Evolutionary conservation across 2,113 vertebrate species (phyloP).

Genomic region (Micronycteris hirsuta): DNA sequence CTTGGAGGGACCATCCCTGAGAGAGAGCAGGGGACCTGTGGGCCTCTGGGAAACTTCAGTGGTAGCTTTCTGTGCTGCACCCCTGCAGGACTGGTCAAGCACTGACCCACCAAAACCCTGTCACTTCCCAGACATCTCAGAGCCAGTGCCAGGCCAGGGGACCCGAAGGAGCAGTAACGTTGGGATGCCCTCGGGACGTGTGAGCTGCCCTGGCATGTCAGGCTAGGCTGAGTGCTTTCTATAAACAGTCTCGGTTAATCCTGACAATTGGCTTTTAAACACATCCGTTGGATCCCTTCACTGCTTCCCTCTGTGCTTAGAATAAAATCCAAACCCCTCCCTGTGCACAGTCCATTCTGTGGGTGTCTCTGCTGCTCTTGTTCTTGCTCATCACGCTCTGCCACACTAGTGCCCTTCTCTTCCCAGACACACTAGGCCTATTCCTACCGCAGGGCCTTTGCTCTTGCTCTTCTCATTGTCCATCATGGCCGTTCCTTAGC

Average conservation of each 20-base stretch:
- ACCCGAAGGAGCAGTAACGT: neutral
- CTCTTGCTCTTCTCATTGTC: neutral
- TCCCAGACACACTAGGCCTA: neutral
- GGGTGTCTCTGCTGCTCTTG: neutral
- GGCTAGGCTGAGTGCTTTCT: neutral
- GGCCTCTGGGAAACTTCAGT: neutral
- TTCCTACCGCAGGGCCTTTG: neutral
- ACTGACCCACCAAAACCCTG: neutral
- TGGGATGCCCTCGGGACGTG: neutral
- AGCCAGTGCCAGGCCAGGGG: neutral
- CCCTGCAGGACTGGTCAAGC: neutral
- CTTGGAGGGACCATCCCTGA: neutral
- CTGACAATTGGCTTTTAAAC: neutral
- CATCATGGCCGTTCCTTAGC: neutral
- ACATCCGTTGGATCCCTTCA: neutral
- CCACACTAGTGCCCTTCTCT: neutral
- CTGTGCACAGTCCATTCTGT: rapidly evolving
- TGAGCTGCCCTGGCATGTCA: neutral
- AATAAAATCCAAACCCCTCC: neutral
- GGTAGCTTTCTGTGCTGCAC: neutral
- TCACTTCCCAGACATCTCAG: neutral
- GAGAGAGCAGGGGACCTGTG: neutral
- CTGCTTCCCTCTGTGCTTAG: neutral
- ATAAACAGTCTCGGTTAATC: neutral
- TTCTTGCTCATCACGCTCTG: neutral